Percentiles rank a stretch among this genome's conserved stretches.
Evolutionary conservation across 2,888 invertebrate species (phyloP).

Genomic region (Nephrotoma guestfalica): DNA sequence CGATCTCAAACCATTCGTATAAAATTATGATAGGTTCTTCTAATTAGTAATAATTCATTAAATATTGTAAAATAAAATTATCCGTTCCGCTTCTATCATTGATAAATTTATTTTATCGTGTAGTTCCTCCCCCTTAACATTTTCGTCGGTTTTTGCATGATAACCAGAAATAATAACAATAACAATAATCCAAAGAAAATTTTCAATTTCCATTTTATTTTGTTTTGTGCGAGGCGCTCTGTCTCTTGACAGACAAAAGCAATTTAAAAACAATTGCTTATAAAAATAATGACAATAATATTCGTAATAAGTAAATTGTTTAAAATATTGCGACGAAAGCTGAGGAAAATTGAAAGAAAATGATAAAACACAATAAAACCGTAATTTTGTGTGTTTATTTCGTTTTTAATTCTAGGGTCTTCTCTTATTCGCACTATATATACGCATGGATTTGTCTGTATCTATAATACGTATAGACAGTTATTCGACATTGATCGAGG

Average conservation of each 20-base stretch:
- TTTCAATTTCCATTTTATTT: neutral
- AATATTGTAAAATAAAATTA: neutral
- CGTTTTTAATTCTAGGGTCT: neutral
- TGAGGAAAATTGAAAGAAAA: neutral
- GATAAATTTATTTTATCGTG: neutral
- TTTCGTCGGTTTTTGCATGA: neutral
- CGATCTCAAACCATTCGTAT: no score
- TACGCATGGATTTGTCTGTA: neutral
- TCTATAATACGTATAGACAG: neutral
- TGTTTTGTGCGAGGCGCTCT: neutral
- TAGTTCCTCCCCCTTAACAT: neutral
- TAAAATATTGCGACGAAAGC: neutral
- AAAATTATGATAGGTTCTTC: no score
- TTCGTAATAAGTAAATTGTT: neutral
- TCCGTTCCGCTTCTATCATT: neutral
- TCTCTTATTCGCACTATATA: neutral
- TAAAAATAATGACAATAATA: neutral
- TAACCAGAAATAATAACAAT: neutral
- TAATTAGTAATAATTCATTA: neutral
- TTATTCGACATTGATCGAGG: neutral
- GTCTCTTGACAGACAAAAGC: neutral
- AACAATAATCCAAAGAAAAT: neutral
- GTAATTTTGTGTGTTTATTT: neutral
- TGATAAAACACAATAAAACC: neutral
- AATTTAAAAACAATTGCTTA: neutral